Base-by-base conservation (phyloP, 2,113 vertebrate species). In the Suricata suricatta region DNA sequence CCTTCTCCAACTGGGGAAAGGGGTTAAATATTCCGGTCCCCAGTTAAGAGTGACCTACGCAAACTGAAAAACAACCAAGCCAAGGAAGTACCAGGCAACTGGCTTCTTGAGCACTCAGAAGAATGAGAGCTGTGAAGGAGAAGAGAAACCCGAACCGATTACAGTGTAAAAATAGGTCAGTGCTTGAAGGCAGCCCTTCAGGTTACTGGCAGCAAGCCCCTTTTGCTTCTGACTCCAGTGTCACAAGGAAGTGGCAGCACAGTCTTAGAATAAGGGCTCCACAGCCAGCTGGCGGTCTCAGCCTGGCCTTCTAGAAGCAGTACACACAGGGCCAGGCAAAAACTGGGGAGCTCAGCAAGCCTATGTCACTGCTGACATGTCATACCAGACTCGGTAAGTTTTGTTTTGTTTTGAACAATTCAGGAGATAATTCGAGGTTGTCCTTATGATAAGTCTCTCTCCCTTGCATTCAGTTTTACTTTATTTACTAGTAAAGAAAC, bases 81-180 rank as follows among this genome's bases (percentile, higher is more conserved):
- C 79, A 66, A 94, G 80, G 80, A 87, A 79, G 72, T 80, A 93
- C 84, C 35, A 96, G 41, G 85, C 83, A 95, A 72, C 2, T 82
- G 76, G 90, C 57, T 94, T 95, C 86, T 87, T 6, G 1, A 19
- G 3, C 12, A 95, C 69, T 38, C 74, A 23, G 11, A 96, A 97
- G 95, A 96, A 97, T 83, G 84, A 88, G 88, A 82, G 80, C 50
- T 89, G 94, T 0, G 0, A 92, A 83, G 93, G 54, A 74, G 96
- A 60, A 60, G 85, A 96, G 96, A 97, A 97, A 97, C 66, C 66
- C 85, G 79, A 95, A 77, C 79, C 17, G 3, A 79, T 63, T 94
- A 93, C 90, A 63, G 84, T 57, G 88, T 85, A 94, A 96, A 98
- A 98, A 85, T 90, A 97, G 97, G 98, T 97, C 98, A 98, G 90